A percentile compares a stretch with the other conserved stretches of the same genome.
Conservation (phyloP, 1,140 invertebrate genomes). For the Antheraea pernyi region DNA sequence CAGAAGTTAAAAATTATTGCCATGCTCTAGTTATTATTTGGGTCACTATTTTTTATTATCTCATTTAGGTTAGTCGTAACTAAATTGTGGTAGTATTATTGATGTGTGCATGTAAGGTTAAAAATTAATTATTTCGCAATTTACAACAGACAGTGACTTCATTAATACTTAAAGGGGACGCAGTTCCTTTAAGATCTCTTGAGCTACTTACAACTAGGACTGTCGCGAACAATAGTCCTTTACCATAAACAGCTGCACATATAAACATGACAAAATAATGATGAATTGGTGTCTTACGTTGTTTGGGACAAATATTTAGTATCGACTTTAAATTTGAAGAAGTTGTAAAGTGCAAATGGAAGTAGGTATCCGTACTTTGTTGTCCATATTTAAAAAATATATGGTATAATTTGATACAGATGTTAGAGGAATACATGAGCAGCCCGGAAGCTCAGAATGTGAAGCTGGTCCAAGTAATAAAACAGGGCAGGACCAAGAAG, state of each 20-base stretch:
- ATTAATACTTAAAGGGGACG: not conserved
- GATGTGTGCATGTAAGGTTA: not conserved
- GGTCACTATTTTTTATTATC: no score
- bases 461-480: constrained; percentile 63
- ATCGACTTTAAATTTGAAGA: no score
- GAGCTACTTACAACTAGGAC: not conserved
- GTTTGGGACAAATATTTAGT: no score
- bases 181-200: not conserved
- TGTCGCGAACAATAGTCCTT: not conserved
- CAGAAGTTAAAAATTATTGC: no score
- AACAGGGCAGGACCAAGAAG: constrained; percentile 49
- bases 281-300: no score
- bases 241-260: not conserved
- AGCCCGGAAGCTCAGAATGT: constrained; percentile 50
- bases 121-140: not conserved
- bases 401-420: constrained; percentile 31
- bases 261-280: no score
- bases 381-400: not conserved
- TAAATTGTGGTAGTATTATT: not conserved
- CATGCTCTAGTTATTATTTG: no score
- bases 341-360: no score
- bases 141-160: not conserved
- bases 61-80: no score
- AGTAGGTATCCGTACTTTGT: no score
- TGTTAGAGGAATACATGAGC: constrained; percentile 58